Conservation (phyloP, 2,888 invertebrate genomes). For the Ochlodes sylvanus region DNA sequence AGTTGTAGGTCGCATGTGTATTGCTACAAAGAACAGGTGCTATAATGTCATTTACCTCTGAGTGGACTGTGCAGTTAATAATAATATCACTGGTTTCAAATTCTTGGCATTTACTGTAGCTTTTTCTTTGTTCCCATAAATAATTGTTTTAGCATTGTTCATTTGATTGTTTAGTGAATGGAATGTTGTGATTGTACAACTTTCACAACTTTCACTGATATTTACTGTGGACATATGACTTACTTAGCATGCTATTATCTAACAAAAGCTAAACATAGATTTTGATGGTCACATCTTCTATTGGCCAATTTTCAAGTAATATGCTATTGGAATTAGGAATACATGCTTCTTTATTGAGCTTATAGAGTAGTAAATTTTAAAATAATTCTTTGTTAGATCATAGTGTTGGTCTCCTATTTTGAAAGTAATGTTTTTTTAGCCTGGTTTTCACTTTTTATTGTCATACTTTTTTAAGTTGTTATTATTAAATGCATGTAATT, state of each 20-base stretch:
- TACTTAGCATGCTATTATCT: slow-evolving; percentile 34
- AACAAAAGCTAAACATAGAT: slow-evolving; percentile 30
- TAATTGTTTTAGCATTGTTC: slow-evolving; percentile 41
- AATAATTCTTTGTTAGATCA: background rate
- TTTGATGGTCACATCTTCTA: slow-evolving; percentile 16
- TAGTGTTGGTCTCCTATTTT: too few species aligned
- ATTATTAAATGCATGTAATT: background rate
- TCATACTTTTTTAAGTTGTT: background rate
- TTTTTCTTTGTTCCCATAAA: slow-evolving; percentile 60
- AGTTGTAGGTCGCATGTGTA: slow-evolving; percentile 47
- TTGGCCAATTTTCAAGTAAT: slow-evolving; percentile 13
- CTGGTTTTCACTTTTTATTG: background rate
- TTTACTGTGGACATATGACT: slow-evolving; percentile 42
- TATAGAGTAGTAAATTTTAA: background rate
- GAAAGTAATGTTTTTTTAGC: background rate
- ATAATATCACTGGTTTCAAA: slow-evolving; percentile 67
- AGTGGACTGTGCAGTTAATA: slow-evolving; percentile 69
- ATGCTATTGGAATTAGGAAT: background rate
- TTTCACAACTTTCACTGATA: slow-evolving; percentile 78
- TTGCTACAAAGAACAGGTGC: slow-evolving; percentile 79
- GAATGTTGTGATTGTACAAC: slow-evolving; percentile 57
- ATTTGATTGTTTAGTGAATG: slow-evolving; percentile 55
- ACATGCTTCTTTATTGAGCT: background rate
- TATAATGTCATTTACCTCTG: slow-evolving; percentile 81
- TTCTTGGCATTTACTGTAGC: slow-evolving; percentile 54